Conservation (phyloP, 1,140 invertebrate genomes). For the Hylaeus volcanicus region DNA sequence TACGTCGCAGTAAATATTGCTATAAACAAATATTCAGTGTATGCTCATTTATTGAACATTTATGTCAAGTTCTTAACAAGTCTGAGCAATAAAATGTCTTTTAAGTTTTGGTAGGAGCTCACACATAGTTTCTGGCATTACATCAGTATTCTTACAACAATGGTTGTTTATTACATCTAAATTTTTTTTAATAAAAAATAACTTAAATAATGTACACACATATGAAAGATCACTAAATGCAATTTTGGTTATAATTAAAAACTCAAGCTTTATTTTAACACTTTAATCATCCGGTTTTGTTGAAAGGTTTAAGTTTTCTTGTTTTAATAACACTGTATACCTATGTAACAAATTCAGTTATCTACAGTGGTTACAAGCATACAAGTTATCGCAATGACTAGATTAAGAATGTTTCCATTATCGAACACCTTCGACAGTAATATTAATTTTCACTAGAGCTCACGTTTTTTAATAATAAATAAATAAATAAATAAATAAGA, state of each 20-base stretch:
- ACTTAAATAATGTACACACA: constrained; percentile 3
- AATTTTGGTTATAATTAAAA: constrained; percentile 35
- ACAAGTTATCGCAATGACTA: constrained; percentile 59
- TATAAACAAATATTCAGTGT: constrained; percentile 25
- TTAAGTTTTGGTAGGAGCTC: constrained; percentile 31
- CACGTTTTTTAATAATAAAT: neutral
- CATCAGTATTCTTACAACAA: constrained; percentile 33
- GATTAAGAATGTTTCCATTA: constrained; percentile 50
- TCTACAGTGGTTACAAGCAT: constrained; percentile 58
- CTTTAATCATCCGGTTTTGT: constrained; percentile 33
- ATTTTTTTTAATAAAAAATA: constrained; percentile 20
- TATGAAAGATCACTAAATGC: constrained; percentile 22
- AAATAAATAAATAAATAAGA: constrained; percentile 48
- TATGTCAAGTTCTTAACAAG: constrained; percentile 41
- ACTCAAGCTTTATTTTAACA: constrained; percentile 35
- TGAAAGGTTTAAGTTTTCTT: constrained; percentile 43
- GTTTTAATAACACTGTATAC: constrained; percentile 54
- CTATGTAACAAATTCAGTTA: constrained; percentile 60
- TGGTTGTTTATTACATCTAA: constrained; percentile 26
- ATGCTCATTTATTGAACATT: constrained; percentile 35
- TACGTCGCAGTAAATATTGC: constrained; percentile 21
- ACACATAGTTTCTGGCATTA: constrained; percentile 24
- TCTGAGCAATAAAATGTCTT: constrained; percentile 35
- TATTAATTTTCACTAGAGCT: constrained; percentile 7
- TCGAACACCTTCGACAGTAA: constrained; percentile 32